Conservation (phyloP, 2,888 invertebrate species). For the Xestia xanthographa region DNA sequence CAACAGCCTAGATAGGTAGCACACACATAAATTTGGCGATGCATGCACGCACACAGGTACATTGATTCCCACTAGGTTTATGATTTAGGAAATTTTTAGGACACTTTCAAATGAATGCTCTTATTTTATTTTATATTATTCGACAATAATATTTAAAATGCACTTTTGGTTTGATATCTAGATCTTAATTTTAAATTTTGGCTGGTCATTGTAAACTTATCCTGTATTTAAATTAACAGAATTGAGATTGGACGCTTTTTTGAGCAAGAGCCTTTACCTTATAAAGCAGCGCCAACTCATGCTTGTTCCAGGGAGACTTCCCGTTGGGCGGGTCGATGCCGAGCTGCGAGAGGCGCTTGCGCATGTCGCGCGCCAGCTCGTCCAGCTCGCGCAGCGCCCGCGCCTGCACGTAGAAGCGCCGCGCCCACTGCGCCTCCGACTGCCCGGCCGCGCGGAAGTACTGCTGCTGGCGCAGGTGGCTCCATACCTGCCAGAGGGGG, state of each 20-base stretch:
- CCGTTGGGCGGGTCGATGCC: slow-evolving; percentile 90
- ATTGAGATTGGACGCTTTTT: background rate
- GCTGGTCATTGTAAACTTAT: no score
- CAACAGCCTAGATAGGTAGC: no score
- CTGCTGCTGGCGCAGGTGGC: slow-evolving; percentile 90
- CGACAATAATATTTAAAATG: no score
- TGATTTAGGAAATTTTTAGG: no score
- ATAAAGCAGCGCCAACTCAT: slow-evolving; percentile 78
- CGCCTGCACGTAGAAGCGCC: slow-evolving; percentile 92
- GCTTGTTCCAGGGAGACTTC: slow-evolving; percentile 80
- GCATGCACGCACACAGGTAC: no score
- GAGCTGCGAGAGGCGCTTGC: slow-evolving; percentile 89
- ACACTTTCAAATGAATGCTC: no score
- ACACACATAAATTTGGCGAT: no score
- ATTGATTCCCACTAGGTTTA: no score
- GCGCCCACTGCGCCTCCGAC: slow-evolving; percentile 92
- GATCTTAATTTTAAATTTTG: no score
- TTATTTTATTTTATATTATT: no score
- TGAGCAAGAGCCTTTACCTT: slow-evolving; percentile 77
- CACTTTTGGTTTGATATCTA: no score
- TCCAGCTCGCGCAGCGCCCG: slow-evolving; percentile 94
- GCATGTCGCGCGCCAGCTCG: slow-evolving; percentile 93
- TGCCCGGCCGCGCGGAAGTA: slow-evolving; percentile 87
- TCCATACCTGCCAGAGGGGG: slow-evolving; percentile 92
- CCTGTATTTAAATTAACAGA: no score